Conservation (phyloP, 2,113 vertebrate species). For the Nannobrachium achirus region DNA sequence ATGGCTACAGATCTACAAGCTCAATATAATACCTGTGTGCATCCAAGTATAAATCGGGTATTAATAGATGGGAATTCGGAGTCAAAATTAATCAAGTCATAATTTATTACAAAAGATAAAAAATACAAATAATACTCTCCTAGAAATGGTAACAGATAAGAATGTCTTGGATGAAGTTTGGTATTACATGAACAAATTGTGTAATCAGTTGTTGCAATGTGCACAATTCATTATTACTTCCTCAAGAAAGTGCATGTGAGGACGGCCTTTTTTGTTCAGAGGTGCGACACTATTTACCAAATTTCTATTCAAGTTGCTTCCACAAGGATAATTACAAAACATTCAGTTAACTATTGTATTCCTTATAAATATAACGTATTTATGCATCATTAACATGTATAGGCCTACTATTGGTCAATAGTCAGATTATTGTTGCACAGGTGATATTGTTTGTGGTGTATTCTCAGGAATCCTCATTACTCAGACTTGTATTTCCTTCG, state of each 20-base stretch:
- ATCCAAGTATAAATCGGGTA: too few species aligned
- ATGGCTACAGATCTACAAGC: too few species aligned
- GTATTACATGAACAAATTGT: not conserved
- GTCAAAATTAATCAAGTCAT: not conserved
- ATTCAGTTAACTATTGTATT: constrained; percentile 6
- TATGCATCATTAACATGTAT: not conserved
- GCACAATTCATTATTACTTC: not conserved
- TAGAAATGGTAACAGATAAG: not conserved
- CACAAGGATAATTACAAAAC: constrained; percentile 5
- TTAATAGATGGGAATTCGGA: not conserved
- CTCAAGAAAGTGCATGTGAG: constrained; percentile 43
- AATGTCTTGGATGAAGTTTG: not conserved
- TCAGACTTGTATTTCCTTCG: not conserved
- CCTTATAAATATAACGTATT: not conserved
- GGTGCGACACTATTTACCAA: constrained; percentile 6
- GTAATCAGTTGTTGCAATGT: constrained; percentile 11
- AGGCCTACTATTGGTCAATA: not conserved
- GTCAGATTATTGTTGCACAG: not conserved
- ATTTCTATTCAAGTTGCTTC: not conserved
- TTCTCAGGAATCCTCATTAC: not conserved
- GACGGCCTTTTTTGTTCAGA: constrained; percentile 3
- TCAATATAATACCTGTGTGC: too few species aligned
- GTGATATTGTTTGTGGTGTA: not conserved
- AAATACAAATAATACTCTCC: not conserved
- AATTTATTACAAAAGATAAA: not conserved